phyloP scores from a whole-genome alignment of 1,140 invertebrate species.

The Hyles euphorbiae region DNA sequence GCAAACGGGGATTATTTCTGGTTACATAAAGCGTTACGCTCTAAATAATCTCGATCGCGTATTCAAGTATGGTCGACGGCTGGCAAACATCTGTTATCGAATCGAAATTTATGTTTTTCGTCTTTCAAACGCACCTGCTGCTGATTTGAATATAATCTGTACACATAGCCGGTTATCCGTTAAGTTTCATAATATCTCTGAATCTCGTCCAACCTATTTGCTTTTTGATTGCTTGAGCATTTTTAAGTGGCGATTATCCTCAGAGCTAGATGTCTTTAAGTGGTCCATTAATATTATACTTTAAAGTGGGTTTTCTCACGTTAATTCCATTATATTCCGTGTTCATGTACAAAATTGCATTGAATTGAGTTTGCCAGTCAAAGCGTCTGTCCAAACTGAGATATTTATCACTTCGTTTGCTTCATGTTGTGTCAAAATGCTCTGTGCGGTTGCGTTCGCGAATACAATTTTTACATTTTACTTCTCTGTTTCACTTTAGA shows the following conservation, averaged over 20 bases:
- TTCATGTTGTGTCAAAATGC: slow-evolving; percentile 57
- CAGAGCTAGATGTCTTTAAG: slow-evolving; percentile 31
- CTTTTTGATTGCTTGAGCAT: slow-evolving; percentile 42
- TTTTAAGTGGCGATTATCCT: slow-evolving; percentile 46
- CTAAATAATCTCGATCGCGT: slow-evolving; percentile 44
- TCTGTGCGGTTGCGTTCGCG: slow-evolving; percentile 41
- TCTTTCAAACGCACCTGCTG: slow-evolving; percentile 64
- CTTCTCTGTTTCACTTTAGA: slow-evolving; percentile 32
- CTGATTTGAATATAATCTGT: slow-evolving; percentile 43
- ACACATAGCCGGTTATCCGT: slow-evolving; percentile 1
- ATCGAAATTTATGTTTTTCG: slow-evolving; percentile 63
- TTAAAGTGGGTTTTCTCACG: slow-evolving; percentile 46
- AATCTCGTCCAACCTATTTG: slow-evolving; percentile 30
- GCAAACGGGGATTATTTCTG: slow-evolving; percentile 36
- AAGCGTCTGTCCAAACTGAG: slow-evolving; percentile 44
- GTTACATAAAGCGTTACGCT: slow-evolving; percentile 44
- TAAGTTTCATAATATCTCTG: slow-evolving; percentile 6
- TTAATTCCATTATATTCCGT: slow-evolving; percentile 15
- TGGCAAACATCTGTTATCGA: slow-evolving; percentile 67
- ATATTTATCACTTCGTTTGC: slow-evolving; percentile 59
- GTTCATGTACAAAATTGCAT: slow-evolving; percentile 34
- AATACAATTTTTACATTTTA: slow-evolving; percentile 46
- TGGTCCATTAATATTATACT: slow-evolving; percentile 48
- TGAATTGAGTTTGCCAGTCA: slow-evolving; percentile 50
- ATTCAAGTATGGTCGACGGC: slow-evolving; percentile 47